Evolutionary conservation across 2,113 vertebrate genomes (phyloP).

Genomic region (Ptyas mucosa): DNA sequence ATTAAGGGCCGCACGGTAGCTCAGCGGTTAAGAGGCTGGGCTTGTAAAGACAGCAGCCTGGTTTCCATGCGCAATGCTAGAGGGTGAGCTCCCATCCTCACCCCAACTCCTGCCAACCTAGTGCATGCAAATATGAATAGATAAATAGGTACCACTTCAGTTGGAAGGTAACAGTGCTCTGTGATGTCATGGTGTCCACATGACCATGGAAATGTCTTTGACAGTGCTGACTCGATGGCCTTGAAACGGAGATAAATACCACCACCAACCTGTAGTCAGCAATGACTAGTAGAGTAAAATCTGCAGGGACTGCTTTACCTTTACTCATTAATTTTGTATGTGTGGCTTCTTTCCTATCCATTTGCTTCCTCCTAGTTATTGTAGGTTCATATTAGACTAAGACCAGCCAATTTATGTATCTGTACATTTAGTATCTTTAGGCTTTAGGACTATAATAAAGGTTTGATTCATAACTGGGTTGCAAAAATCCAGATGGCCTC

Average conservation of each 20-base stretch:
- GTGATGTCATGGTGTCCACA: background rate
- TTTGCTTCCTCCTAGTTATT: background rate
- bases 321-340: background rate
- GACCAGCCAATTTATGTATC: background rate
- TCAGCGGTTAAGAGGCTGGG: no score
- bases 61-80: no score
- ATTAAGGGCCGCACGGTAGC: no score
- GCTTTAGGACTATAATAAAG: background rate
- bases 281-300: background rate
- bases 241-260: background rate
- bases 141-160: background rate
- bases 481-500: background rate
- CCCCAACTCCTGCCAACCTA: no score
- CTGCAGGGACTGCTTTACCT: background rate
- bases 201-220: background rate
- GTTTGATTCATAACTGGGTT: background rate
- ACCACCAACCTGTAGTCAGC: background rate
- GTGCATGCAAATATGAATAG: background rate
- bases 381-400: background rate
- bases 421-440: background rate
- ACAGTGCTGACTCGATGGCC: background rate
- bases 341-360: background rate
- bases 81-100: no score
- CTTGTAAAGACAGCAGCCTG: no score
- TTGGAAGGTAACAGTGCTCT: background rate